Conservation (phyloP, 1,140 invertebrate genomes). For the Archivesica marissinica region DNA sequence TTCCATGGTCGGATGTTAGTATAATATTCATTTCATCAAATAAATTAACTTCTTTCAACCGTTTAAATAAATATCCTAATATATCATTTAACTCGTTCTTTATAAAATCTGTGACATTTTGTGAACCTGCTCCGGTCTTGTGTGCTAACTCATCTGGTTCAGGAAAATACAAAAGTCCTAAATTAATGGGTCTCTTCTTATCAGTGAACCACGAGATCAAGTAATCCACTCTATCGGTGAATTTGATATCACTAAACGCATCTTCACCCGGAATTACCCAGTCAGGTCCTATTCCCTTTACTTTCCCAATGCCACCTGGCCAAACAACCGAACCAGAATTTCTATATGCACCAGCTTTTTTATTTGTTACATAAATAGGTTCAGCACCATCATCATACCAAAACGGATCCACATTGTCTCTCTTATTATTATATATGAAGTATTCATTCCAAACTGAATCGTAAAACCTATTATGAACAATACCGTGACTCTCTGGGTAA, state of each 20-base stretch:
- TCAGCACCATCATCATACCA: constrained; percentile 73
- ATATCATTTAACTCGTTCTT: constrained; percentile 49
- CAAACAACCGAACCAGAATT: constrained; percentile 64
- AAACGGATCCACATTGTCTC: constrained; percentile 66
- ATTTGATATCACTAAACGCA: constrained; percentile 71
- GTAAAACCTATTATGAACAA: constrained; percentile 88
- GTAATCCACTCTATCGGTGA: constrained; percentile 86
- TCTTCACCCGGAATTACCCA: constrained; percentile 65
- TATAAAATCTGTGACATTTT: constrained; percentile 66
- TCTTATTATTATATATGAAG: constrained; percentile 78
- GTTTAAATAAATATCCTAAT: constrained; percentile 71
- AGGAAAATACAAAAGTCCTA: constrained; percentile 89
- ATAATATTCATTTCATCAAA: constrained; percentile 87
- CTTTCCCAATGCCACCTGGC: constrained; percentile 50
- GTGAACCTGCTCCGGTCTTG: constrained; percentile 74
- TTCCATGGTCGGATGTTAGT: constrained; percentile 89
- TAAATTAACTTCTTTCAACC: constrained; percentile 78
- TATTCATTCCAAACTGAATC: constrained; percentile 84
- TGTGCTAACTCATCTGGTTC: constrained; percentile 88
- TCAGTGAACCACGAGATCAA: constrained; percentile 87
- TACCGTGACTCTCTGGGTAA: constrained; percentile 89
- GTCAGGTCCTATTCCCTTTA: constrained; percentile 55
- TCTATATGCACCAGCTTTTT: constrained; percentile 37
- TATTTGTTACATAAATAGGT: constrained; percentile 80
- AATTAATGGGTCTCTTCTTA: constrained; percentile 85